phyloP scores from a whole-genome alignment of 2,888 invertebrate genomes.

The Xylophagus ater region DNA sequence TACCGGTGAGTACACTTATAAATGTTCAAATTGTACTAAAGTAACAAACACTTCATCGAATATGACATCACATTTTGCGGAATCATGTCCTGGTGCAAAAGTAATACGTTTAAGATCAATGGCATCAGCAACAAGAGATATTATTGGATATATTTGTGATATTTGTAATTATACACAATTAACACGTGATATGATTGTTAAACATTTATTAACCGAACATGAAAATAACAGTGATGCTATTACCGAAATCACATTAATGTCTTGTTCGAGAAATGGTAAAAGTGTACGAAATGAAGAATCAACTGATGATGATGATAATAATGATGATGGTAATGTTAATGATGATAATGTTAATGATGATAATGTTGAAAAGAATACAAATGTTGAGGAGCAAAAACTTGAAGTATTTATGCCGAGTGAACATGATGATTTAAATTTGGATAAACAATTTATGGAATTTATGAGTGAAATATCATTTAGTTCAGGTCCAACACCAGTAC shows the following conservation, averaged over 20 bases:
- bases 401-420: conserved; percentile 11
- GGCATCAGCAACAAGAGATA: neutral
- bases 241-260: conserved; percentile 18
- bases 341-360: too few relatives aligned
- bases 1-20: conserved; percentile 64
- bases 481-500: conserved; percentile 3
- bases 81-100: conserved; percentile 1
- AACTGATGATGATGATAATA: conserved; percentile 3
- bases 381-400: conserved; percentile 7
- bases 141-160: conserved; percentile 51
- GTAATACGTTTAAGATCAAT: conserved; percentile 3
- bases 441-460: conserved; percentile 12
- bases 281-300: neutral
- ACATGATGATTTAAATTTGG: conserved; percentile 12
- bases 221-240: conserved; percentile 16
- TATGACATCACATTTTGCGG: conserved; percentile 18
- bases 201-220: conserved; percentile 43
- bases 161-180: conserved; percentile 65
- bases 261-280: conserved; percentile 7
- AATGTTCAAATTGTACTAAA: conserved; percentile 48
- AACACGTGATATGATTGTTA: conserved; percentile 46
- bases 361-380: neutral
- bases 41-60: conserved; percentile 10
- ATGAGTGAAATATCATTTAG: conserved; percentile 13
- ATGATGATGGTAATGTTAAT: conserved; percentile 9